Evolutionary conservation across 1,140 invertebrate genomes (phyloP), one percentile per base, ranked within the genome.

Genomic region (Steinernema khuongi): DNA sequence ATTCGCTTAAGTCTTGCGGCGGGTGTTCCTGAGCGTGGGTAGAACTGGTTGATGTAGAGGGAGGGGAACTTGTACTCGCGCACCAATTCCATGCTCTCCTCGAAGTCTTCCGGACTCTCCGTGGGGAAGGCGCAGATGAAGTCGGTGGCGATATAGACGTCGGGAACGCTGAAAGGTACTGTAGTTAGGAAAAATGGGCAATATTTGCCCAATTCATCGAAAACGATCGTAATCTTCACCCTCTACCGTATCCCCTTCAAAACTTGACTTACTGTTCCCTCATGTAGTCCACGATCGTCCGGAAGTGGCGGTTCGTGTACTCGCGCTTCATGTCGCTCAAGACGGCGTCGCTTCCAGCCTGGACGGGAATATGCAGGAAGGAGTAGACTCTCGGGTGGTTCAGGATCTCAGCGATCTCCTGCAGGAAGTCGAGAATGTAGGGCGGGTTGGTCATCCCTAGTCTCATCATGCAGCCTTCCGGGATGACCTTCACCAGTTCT

Each of bases 81-180:
- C 81, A 96, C 94, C 0, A 99, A 87, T 1, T 88, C 85, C 88
- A 96, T 88, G 0, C 94, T 97, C 72, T 94, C 90, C 50, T 92
- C 89, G 87, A 99, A 98, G 87, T 99, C 93, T 78, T 89, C 85
- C 26, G 92, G 90, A 0, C 92, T 97, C 88, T 99, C 96, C 1
- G 93, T 96, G 0, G 96, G 96, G 87, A 97, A 99, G 0, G 96
- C 96, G 87, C 95, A 97, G 81, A 99, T 99, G 33, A 99, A 92
- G 86, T 99, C 96, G 0, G 96, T 99, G 0, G 94, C 95, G 80
- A 99, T 94, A 1, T 93, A 97, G 7, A 97, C 89, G 1, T 90
- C 90, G 0, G 91, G 91, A 1, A 95, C 92, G 79, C 91, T 92
- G 74, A 68, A 82, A 77, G 18, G 43, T 0, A 60, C 66, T 74